Base-by-base conservation (phyloP, 2,888 invertebrate species). In the Parnassius glacialis region DNA sequence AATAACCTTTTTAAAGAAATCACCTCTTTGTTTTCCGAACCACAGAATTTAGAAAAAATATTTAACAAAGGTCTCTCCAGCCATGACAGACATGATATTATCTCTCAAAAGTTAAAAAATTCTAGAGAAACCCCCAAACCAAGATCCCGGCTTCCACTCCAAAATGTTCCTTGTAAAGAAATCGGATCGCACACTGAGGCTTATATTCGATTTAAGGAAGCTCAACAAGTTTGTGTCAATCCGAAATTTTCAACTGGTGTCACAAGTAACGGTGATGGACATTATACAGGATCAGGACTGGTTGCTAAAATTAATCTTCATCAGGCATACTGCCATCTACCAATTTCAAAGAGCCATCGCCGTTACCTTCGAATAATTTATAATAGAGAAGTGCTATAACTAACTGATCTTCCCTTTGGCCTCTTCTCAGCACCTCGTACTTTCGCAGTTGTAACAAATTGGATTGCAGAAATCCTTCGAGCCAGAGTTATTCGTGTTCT, bases 381-480 rank as follows among this genome's bases (percentile, higher is more conserved):
- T 48, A 25, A 56, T 2, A 7, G 13, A 25, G 41, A 56, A 9
- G 11, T 56, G 5, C 10, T 34, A 2, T 47, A 56, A 34, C 5
- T 68, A 72, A 70, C 65, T 12, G 64, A 45, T 13, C 61, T 68
- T 12, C 67, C 68, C 0, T 69, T 68, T 59, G 66, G 67, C 9
- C 67, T 76, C 9, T 62, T 70, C 0, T 67, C 63, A 7, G 70
- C 72, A 2, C 72, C 72, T 0, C 52, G 61, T 47, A 65, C 63
- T 10, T 74, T 74, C 59, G 64, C 72, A 7, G 56, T 65, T 9
- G 41, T 74, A 3, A 64, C 64, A 47, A 76, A 74, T 61, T 74
- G 73, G 71, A 25, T 72, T 9, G 73, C 71, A 42, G 63, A 67
- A 55, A 51, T 59, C 3, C 64, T 74, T 9, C 54, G 72, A 54